Percentiles rank a stretch among this genome's conserved stretches.
These are phyloP conservation scores for Sula dactylatra DNA, from an alignment of 2,113 vertebrate species.

Conservation along the genomic window DNA sequence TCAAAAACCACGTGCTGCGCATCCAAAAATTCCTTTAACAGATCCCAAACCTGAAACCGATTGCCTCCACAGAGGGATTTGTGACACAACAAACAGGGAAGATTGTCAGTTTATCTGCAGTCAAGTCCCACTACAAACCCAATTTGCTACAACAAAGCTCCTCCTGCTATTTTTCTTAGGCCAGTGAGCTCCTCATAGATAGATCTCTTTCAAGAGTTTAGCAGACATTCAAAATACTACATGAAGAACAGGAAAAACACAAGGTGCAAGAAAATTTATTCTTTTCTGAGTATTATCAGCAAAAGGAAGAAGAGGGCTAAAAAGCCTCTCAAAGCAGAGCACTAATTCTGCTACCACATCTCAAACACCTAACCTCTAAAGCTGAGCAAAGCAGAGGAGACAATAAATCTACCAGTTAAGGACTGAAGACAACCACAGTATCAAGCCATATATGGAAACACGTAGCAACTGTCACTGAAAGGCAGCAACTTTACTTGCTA, in stretches of 20 bases:
- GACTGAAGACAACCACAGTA: background rate
- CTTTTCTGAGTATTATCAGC: background rate
- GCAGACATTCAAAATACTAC: background rate
- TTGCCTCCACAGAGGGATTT: background rate
- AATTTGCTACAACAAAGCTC: background rate
- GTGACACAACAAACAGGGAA: background rate
- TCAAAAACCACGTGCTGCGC: background rate
- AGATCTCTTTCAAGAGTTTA: background rate
- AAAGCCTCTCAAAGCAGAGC: background rate
- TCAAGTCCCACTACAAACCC: background rate
- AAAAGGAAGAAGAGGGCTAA: background rate
- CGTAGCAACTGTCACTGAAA: background rate
- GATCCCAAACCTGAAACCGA: background rate
- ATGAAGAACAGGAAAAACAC: background rate
- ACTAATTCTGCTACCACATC: background rate
- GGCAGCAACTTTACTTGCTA: background rate
- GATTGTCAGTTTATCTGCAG: background rate
- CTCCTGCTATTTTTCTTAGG: background rate
- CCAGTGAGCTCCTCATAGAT: background rate
- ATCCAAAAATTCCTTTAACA: background rate
- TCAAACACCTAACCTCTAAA: background rate
- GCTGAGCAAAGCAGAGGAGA: background rate
- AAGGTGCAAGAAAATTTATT: background rate
- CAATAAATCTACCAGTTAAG: background rate
- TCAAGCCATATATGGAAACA: background rate